A percentile compares a stretch with the other conserved stretches of the same genome.
Evolutionary conservation across 2,888 invertebrate genomes (phyloP).

Genomic region (Hirtodrosophila alboralis): DNA sequence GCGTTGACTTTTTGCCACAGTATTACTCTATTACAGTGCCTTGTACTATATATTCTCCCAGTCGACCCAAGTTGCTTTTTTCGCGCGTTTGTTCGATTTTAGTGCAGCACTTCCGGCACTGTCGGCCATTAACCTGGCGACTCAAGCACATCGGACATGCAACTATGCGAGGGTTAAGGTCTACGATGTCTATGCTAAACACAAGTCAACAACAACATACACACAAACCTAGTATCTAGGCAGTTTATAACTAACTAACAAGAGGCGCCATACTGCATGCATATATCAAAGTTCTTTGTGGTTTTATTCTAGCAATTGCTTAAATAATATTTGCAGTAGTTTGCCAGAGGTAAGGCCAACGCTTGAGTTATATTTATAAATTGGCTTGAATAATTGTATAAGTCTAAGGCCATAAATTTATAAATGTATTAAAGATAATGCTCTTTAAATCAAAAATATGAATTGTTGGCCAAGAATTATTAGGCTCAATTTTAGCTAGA

Average conservation of each 20-base stretch:
- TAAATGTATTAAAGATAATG: too few species aligned
- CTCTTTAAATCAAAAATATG: too few species aligned
- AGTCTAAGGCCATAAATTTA: too few species aligned
- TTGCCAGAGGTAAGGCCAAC: too few species aligned
- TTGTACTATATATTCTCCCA: background rate
- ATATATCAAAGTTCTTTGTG: slow-evolving; percentile 15
- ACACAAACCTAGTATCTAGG: slow-evolving; percentile 5
- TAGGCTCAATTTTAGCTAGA: too few species aligned
- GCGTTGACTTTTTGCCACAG: slow-evolving; percentile 17
- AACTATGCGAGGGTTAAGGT: slow-evolving; percentile 75
- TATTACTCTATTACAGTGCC: slow-evolving; percentile 8
- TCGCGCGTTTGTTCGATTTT: slow-evolving; percentile 75
- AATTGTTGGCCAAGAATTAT: too few species aligned
- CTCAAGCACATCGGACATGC: slow-evolving; percentile 56
- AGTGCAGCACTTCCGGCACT: slow-evolving; percentile 70
- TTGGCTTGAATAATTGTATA: too few species aligned
- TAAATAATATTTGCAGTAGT: too few species aligned
- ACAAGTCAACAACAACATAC: slow-evolving; percentile 15
- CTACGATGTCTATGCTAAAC: slow-evolving; percentile 65
- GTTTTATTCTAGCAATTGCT: background rate
- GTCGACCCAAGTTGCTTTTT: slow-evolving; percentile 26
- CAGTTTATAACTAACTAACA: slow-evolving; percentile 18
- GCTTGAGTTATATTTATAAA: too few species aligned
- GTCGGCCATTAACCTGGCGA: slow-evolving; percentile 69
- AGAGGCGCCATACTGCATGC: slow-evolving; percentile 10